Conservation (phyloP, 2,797 vertebrate species). For the Melanitta fusca region DNA sequence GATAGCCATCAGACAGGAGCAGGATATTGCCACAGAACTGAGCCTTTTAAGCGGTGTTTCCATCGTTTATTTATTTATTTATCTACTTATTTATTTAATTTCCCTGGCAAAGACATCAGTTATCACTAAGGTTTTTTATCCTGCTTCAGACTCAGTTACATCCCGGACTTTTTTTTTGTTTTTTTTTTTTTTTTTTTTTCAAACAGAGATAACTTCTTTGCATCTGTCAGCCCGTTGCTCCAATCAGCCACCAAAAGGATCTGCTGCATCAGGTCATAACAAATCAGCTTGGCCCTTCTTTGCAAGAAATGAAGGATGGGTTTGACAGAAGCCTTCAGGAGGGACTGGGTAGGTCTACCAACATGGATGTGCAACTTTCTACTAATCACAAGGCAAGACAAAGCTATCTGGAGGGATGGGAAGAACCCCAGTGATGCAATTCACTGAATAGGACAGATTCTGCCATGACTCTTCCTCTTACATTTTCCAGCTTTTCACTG, state of each 20-base stretch:
- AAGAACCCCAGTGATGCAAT: neutral
- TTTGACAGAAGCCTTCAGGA: neutral
- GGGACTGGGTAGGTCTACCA: neutral
- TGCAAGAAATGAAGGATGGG: neutral
- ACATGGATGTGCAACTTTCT: neutral
- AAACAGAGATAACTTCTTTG: neutral
- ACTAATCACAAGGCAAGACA: neutral
- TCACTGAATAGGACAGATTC: neutral
- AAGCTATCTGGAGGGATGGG: neutral
- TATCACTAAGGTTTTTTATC: neutral
- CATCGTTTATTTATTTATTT: too few species aligned
- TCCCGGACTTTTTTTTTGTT: neutral
- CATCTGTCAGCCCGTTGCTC: neutral
- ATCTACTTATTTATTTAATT: neutral
- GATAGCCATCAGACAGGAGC: neutral
- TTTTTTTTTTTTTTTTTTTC: neutral
- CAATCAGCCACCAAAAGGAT: neutral
- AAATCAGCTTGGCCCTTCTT: neutral
- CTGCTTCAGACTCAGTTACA: neutral
- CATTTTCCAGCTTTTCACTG: neutral
- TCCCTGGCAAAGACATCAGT: neutral
- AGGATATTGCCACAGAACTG: neutral
- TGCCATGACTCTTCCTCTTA: neutral
- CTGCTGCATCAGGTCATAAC: neutral
- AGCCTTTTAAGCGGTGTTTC: neutral